Percentiles rank a stretch among this genome's conserved stretches.
phyloP scores from a whole-genome alignment of 2,113 vertebrate genomes.

The Salvelinus sp. region DNA sequence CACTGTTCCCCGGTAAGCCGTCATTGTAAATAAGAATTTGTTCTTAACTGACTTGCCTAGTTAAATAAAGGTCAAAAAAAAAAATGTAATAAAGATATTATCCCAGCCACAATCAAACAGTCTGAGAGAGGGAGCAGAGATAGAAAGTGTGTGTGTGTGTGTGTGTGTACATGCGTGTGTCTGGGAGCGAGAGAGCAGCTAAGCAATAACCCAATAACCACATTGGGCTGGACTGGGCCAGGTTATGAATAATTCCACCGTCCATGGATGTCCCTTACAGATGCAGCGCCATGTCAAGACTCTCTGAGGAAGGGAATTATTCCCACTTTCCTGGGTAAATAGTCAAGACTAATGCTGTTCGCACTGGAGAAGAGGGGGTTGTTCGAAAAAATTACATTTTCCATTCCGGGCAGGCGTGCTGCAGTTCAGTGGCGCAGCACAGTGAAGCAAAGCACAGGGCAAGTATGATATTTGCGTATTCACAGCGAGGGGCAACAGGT shows the following conservation, averaged over 20 bases:
- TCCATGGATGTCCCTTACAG: not conserved
- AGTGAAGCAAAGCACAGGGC: not conserved
- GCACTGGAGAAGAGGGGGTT: no score
- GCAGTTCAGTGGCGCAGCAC: not conserved
- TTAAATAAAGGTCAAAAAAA: no score
- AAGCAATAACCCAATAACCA: not conserved
- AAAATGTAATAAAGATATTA: no score
- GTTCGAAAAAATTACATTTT: not conserved
- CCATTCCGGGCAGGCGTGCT: not conserved
- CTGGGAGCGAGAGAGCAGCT: no score
- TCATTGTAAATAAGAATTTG: no score
- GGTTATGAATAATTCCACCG: not conserved
- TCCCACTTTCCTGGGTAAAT: not conserved
- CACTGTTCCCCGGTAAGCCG: no score
- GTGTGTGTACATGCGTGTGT: no score
- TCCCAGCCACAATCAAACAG: no score
- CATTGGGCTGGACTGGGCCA: no score
- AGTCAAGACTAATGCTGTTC: not conserved
- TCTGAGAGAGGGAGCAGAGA: no score
- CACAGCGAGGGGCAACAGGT: conserved; percentile 12
- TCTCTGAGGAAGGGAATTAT: not conserved
- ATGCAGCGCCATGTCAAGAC: not conserved
- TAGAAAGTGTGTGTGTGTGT: no score
- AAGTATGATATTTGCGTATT: not conserved
- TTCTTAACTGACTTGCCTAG: no score